Evolutionary conservation across 2,888 invertebrate genomes (phyloP), one percentile per base, ranked within the genome.

Genomic region (Agonopterix alstromeriana): DNA sequence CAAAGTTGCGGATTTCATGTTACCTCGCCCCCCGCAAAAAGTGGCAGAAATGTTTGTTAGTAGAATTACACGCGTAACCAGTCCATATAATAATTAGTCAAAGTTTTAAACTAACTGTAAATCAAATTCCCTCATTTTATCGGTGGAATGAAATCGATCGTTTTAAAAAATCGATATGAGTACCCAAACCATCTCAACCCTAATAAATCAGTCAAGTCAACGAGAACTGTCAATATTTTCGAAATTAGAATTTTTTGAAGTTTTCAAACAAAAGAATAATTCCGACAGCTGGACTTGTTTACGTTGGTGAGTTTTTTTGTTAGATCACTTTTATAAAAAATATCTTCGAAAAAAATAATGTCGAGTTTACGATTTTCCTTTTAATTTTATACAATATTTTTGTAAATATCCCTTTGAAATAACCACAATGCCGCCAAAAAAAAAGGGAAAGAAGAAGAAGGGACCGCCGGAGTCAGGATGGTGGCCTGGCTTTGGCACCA

Each of bases 391-490:
- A 66, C 55, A 55, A 58, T 63, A 62, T 57, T 50, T 51, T 53
- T 56, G 45, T 47, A 43, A 36, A n/a, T n/a, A n/a, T n/a, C n/a
- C n/a, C n/a, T n/a, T n/a, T n/a, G n/a, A n/a, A n/a, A 49, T 56
- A 56, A 50, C 35, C 46, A 70, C 58, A 76, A 86, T 86, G 87
- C 70, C 70, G 43, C 76, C 72, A 47, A 85, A 83, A 69, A 74
- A 73, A 60, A 61, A 65, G 59, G 61, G 65, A 59, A 70, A 68
- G 53, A 67, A 61, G 47, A 78, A 73, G 56, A 84, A 86, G 58
- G 79, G 77, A 41, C 75, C 77, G 2, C 77, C 84, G 8, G 85
- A 86, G 53, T 86, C 88, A 70, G 88, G 87, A 75, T 87, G 88
- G 87, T 74, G 65, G 78, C 86, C 88, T 12, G 86, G 87, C 36